These are phyloP conservation scores for Penaeus indicus DNA, from an alignment of 1,140 invertebrate genomes.

Conservation along the genomic window DNA sequence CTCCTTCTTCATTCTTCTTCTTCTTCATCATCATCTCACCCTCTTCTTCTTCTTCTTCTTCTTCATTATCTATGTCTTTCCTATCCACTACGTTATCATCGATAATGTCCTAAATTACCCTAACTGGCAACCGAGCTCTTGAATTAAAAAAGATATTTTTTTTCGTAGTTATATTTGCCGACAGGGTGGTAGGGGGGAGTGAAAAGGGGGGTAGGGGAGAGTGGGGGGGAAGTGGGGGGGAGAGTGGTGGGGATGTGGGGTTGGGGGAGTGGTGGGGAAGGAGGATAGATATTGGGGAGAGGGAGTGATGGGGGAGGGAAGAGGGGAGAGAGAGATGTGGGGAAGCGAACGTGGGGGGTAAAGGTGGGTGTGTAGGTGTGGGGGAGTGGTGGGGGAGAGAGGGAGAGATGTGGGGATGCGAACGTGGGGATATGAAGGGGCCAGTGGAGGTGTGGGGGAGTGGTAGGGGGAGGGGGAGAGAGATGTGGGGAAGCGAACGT, in stretches of 20 bases:
- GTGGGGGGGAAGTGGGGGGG: too few relatives aligned
- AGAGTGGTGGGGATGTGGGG: too few relatives aligned
- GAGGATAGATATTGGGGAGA: too few relatives aligned
- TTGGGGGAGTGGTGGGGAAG: too few relatives aligned
- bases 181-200: too few relatives aligned
- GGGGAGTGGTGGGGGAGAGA: background rate
- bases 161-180: too few relatives aligned
- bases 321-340: too few relatives aligned
- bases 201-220: too few relatives aligned
- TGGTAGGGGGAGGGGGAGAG: background rate
- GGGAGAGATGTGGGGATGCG: background rate
- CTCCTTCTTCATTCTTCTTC: background rate
- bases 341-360: background rate
- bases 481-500: background rate
- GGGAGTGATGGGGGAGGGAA: too few relatives aligned
- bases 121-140: background rate
- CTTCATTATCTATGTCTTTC: background rate
- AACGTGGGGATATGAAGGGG: background rate
- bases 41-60: background rate
- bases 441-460: background rate
- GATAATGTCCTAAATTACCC: background rate
- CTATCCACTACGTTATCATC: background rate
- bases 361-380: too few relatives aligned
- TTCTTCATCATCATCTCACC: background rate
- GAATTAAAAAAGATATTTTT: background rate